Evolutionary conservation across 92 coral and sea anemone genomes (phyloP).

Genomic region (Parazoanthus darwini): DNA sequence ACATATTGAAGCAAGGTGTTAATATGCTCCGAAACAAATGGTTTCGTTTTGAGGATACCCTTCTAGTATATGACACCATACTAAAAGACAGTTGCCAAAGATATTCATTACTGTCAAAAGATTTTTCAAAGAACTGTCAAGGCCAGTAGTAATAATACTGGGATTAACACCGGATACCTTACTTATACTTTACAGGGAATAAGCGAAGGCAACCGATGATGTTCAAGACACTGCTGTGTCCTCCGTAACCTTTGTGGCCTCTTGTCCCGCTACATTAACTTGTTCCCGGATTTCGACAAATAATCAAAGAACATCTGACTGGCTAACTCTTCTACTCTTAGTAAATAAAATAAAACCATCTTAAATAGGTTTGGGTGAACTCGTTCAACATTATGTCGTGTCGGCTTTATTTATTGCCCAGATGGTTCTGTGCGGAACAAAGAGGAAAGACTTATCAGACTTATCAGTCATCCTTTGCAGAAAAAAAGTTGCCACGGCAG

Average conservation of each 20-base stretch:
- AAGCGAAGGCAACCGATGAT: neutral
- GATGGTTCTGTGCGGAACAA: neutral
- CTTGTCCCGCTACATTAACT: neutral
- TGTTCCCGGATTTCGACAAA: too few species aligned
- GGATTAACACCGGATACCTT: slow-evolving; percentile 10
- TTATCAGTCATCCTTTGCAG: neutral
- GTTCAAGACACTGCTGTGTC: neutral
- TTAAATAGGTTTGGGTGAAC: neutral
- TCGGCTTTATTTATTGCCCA: neutral
- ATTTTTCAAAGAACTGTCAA: neutral
- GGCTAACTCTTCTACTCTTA: neutral
- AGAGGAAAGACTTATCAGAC: neutral
- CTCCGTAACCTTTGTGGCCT: neutral
- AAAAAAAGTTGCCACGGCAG: neutral
- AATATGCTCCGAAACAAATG: neutral
- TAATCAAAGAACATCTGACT: neutral
- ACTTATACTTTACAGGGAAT: slow-evolving; percentile 11
- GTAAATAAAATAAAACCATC: too few species aligned
- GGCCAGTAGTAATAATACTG: slow-evolving; percentile 16
- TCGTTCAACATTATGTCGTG: neutral
- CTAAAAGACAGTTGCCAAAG: slow-evolving; percentile 17
- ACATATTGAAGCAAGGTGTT: neutral
- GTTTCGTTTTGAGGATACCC: neutral
- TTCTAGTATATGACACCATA: neutral
- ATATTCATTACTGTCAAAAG: neutral